Percentiles rank a stretch among this genome's conserved stretches.
phyloP scores from a whole-genome alignment of 2,113 vertebrate genomes.

The Phasianus colchicus region DNA sequence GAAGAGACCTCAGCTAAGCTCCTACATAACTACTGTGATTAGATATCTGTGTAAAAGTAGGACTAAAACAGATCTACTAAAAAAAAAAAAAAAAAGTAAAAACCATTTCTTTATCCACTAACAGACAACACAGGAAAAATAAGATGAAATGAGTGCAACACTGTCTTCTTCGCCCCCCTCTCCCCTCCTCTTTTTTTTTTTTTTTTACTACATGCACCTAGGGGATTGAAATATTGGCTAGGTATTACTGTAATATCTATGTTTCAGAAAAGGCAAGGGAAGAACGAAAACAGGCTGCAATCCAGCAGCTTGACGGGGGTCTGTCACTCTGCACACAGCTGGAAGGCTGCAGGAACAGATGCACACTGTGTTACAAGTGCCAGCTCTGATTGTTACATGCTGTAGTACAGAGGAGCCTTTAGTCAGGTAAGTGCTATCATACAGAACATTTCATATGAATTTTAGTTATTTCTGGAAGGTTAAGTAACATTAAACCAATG shows the following conservation, averaged over 20 bases:
- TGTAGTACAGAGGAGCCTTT: not conserved
- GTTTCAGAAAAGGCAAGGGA: not conserved
- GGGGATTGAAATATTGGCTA: not conserved
- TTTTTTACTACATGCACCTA: not conserved
- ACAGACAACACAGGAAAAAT: not conserved
- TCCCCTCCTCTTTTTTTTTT: no score
- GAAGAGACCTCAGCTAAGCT: not conserved
- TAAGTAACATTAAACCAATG: slow-evolving; percentile 1
- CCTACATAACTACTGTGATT: not conserved
- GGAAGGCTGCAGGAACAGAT: not conserved
- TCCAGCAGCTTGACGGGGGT: rapidly evolving
- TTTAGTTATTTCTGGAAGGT: not conserved
- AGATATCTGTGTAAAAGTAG: not conserved
- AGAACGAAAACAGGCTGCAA: not conserved
- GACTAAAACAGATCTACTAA: not conserved
- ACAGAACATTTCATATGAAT: not conserved
- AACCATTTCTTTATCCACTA: not conserved
- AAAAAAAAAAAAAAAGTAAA: not conserved
- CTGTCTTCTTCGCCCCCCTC: not conserved
- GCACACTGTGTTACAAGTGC: not conserved
- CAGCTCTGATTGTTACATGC: not conserved
- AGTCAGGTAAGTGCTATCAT: not conserved
- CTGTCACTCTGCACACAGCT: rapidly evolving
- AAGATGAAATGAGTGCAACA: not conserved
- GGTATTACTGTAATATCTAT: not conserved